phyloP scores from a whole-genome alignment of 2,113 vertebrate species.

The Paralichthys olivaceus region DNA sequence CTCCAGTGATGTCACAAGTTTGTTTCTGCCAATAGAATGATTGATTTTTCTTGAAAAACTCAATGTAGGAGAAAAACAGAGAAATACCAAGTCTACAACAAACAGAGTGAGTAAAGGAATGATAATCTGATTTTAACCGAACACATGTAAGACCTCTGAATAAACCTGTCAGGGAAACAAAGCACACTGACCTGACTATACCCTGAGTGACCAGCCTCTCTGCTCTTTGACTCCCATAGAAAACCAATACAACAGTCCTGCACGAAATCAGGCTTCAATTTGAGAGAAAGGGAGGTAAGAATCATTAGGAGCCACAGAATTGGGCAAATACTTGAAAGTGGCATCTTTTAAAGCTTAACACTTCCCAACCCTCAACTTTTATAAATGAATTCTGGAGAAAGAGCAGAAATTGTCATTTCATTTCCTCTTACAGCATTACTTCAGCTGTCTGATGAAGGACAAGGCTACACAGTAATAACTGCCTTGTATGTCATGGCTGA shows the following conservation, averaged over 20 bases:
- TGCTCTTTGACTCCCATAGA: too few relatives aligned
- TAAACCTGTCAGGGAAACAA: background rate
- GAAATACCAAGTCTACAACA: slow-evolving; percentile 21
- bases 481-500: too few relatives aligned
- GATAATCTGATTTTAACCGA: background rate
- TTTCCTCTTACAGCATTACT: background rate
- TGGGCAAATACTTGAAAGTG: background rate
- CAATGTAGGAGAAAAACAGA: slow-evolving; percentile 11
- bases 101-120: background rate
- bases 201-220: background rate
- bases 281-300: background rate
- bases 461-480: background rate
- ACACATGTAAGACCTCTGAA: background rate
- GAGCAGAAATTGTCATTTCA: background rate
- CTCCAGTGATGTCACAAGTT: slow-evolving; percentile 33
- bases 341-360: background rate
- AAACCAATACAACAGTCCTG: background rate
- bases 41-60: slow-evolving; percentile 33
- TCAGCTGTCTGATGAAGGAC: background rate
- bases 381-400: too few relatives aligned
- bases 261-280: background rate
- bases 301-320: too few relatives aligned
- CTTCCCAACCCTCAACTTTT: too few relatives aligned
- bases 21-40: slow-evolving; percentile 39
- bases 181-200: background rate